Conservation (phyloP, 2,113 vertebrate species). For the Oenanthe melanoleuca region DNA sequence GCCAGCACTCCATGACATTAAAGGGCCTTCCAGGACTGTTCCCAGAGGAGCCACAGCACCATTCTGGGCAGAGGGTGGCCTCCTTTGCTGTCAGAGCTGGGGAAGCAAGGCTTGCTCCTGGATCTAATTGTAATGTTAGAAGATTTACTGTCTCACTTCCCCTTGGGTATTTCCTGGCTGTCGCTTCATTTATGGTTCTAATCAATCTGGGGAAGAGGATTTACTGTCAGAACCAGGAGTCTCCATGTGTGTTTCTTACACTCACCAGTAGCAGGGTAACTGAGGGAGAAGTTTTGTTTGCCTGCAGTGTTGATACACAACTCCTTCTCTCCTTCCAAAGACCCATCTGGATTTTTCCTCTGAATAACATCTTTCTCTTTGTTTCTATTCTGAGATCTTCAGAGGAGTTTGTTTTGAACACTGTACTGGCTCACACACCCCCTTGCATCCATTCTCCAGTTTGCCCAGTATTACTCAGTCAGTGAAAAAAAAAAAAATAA, state of each 20-base stretch:
- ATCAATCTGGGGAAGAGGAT: constrained; percentile 57
- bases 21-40: neutral
- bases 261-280: neutral
- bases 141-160: constrained; percentile 45
- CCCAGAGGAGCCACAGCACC: neutral
- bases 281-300: neutral
- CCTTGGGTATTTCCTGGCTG: constrained; percentile 60
- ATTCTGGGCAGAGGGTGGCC: neutral
- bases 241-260: neutral
- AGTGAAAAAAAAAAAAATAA: neutral
- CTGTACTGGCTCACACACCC: neutral
- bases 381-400: neutral
- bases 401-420: neutral
- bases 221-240: constrained; percentile 5
- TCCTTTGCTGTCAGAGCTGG: constrained; percentile 12
- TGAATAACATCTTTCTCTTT: neutral
- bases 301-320: rapidly evolving
- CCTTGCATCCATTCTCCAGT: neutral
- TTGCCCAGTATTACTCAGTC: neutral
- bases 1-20: neutral
- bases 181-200: constrained; percentile 29
- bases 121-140: neutral
- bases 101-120: neutral
- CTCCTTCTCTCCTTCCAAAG: neutral
- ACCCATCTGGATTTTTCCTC: neutral